These are phyloP conservation scores for Notiomystis cincta DNA, from an alignment of 2,113 vertebrate species.

Conservation along the genomic window DNA sequence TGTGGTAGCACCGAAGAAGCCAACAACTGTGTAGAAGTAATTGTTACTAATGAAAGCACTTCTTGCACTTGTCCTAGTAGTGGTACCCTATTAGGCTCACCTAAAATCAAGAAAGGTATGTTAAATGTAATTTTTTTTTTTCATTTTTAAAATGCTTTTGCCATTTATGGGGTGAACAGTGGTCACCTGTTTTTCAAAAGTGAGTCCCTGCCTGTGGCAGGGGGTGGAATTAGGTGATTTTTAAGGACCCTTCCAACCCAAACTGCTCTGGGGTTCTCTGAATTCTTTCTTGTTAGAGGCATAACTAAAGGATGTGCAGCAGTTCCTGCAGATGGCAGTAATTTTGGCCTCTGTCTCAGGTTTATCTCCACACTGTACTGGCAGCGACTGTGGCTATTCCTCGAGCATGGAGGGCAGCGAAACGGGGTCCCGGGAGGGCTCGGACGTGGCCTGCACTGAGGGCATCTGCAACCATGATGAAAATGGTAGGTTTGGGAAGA, in stretches of 20 bases:
- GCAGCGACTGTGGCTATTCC: conserved; percentile 93
- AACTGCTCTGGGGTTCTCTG: background rate
- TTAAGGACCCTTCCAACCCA: background rate
- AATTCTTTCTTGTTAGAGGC: background rate
- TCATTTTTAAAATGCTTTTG: background rate
- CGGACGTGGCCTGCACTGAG: conserved; percentile 93
- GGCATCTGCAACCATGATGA: conserved; percentile 96
- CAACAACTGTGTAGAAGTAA: conserved; percentile 77
- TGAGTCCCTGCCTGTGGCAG: background rate
- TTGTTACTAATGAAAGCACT: conserved; percentile 77
- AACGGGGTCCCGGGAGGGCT: conserved; percentile 88
- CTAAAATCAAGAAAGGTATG: conserved; percentile 88
- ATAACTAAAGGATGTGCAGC: background rate
- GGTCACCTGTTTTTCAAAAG: background rate
- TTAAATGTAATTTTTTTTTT: background rate
- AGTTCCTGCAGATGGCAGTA: background rate
- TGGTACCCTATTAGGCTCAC: conserved; percentile 80
- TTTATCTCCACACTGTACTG: conserved; percentile 84
- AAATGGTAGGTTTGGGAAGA: conserved; percentile 76
- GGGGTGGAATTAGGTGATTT: background rate
- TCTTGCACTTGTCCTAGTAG: conserved; percentile 85
- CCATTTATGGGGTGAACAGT: background rate
- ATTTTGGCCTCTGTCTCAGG: conserved; percentile 66
- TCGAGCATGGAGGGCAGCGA: conserved; percentile 97
- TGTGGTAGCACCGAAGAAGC: conserved; percentile 80